A percentile compares a stretch with the other conserved stretches of the same genome.
phyloP scores from a whole-genome alignment of 1,140 invertebrate species.

The Euglossa dilemma region DNA sequence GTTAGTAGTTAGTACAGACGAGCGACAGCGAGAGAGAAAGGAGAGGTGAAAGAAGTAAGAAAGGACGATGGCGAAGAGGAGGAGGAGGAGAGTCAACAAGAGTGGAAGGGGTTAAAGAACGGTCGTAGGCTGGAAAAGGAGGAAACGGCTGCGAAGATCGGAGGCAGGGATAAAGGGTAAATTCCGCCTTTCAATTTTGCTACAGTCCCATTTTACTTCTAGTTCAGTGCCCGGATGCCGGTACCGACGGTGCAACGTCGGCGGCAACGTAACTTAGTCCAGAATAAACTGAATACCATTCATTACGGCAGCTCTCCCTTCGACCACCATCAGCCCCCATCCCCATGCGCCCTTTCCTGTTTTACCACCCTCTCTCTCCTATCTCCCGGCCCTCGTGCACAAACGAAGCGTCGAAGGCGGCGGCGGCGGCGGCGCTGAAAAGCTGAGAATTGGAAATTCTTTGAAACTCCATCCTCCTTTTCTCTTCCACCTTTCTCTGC shows the following conservation, averaged over 20 bases:
- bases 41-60: neutral
- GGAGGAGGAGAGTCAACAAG: slow-evolving; percentile 49
- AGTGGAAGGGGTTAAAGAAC: slow-evolving; percentile 32
- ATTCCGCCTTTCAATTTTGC: slow-evolving; percentile 70
- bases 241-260: slow-evolving; percentile 47
- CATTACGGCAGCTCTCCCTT: slow-evolving; percentile 71
- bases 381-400: slow-evolving; percentile 34
- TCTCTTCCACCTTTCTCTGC: slow-evolving; percentile 23
- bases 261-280: slow-evolving; percentile 70
- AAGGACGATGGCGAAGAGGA: neutral
- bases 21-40: neutral
- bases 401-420: slow-evolving; percentile 66
- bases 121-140: slow-evolving; percentile 28
- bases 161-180: slow-evolving; percentile 57
- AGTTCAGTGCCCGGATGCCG: slow-evolving; percentile 57
- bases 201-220: slow-evolving; percentile 66
- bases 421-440: slow-evolving; percentile 64
- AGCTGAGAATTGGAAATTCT: slow-evolving; percentile 77
- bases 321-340: slow-evolving; percentile 29
- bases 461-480: slow-evolving; percentile 64
- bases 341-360: slow-evolving; percentile 45
- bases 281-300: slow-evolving; percentile 80
- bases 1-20: neutral
- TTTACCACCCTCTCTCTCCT: slow-evolving; percentile 6
- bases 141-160: slow-evolving; percentile 33